Base-by-base conservation (phyloP, 2,797 vertebrate species). In the Rhyacichthys aspro region DNA sequence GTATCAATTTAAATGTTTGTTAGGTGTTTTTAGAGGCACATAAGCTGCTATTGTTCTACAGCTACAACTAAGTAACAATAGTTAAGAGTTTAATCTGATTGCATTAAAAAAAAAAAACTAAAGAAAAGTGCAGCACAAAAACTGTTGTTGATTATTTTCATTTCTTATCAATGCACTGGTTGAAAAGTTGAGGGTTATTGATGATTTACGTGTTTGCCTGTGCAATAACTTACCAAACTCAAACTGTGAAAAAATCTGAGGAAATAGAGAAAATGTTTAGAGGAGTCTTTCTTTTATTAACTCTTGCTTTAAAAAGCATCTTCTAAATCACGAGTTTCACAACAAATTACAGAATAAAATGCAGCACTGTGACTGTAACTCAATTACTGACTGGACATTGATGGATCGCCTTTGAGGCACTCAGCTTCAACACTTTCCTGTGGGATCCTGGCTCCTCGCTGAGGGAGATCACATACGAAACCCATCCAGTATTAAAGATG, bases 321-420 rank as follows among this genome's bases (percentile, higher is more conserved):
- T 59, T 47, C 28, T 54, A 53, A 62, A 72, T 55, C 55, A 60
- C 43, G 48, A 55, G 28, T 63, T 68, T 61, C 60, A 76, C 63
- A 79, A 82, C 55, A 64, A 76, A 64, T n/a, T 36, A 57, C 54
- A 62, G 42, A 70, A 76, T 81, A 83, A 84, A 83, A 78, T 67
- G 59, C 44, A 15, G 57, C 50, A 41, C 59, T 63, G 69, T 76
- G 59, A 62, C 70, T 39, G 33, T 72, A 76, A 88, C 57, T 84
- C 69, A 76, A 60, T 32, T 47, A 38, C 15, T 36, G 60, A 63
- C 42, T 45, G 74, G 46, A 66, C 70, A 67, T 11, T 63, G 72
- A 85, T 79, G 55, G 63, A 79, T 74, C 73, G 57, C 50, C 11
- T 50, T 72, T 63, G 79, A 70, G 47, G 70, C 66, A 82, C 80